Base-by-base conservation (phyloP, 2,797 vertebrate species). In the Denticeps clupeoides region DNA sequence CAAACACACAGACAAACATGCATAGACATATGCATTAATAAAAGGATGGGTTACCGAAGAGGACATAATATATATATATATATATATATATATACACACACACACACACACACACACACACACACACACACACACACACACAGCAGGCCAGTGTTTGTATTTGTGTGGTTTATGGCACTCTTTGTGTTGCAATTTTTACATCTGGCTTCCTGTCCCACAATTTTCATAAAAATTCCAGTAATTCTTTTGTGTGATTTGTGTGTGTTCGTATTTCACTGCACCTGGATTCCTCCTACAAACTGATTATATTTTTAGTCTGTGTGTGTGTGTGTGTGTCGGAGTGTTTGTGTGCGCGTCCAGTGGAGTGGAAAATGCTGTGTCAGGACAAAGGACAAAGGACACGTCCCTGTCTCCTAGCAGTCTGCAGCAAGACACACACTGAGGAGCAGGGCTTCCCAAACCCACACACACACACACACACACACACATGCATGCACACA, bases 331-430 rank as follows among this genome's bases (percentile, higher is more conserved):
- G 38, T 7, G 10, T 18, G 12, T 11, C 25, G 16, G 32, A 15
- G 22, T 23, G n/a, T n/a, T n/a, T n/a, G n/a, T n/a, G n/a, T n/a
- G n/a, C 3, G 22, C 29, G 35, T 13, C 4, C 35, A 49, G 23
- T 15, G 16, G 47, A 33, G 37, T 51, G 37, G 45, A 48, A 56
- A 51, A 46, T 51, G 28, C 54, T 21, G 15, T 27, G 43, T 21
- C 3, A 7, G 42, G 47, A 56, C 47, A 55, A 55, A 49, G 53
- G 46, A 55, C 41, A 47, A 47, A 46, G 48, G 56, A 51, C 16
- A 18, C 2, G 32, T 12, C 15, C 29, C 23, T 43, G 29, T 49
- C 18, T 41, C 9, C 40, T 55, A 47, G 12, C 9, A 37, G 13
- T 27, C 16, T 25, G 32, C 28, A 48, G 35, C 4, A 26, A 15